These are phyloP conservation scores for Rhingia rostrata DNA, from an alignment of 2,888 invertebrate genomes.

Conservation along the genomic window DNA sequence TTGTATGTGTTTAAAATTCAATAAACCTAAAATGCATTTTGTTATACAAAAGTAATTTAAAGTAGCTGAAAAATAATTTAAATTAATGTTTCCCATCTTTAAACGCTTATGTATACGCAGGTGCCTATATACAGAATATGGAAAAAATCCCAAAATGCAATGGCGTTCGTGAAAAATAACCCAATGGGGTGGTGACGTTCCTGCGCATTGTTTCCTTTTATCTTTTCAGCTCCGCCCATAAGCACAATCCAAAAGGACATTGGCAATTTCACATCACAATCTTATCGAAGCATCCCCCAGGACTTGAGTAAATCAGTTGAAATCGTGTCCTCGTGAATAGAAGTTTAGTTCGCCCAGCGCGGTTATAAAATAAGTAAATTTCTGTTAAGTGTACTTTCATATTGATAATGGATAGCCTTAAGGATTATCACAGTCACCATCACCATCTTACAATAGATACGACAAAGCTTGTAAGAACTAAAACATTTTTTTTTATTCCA, in stretches of 20 bases:
- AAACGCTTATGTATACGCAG: slow-evolving; percentile 19
- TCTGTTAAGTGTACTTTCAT: background rate
- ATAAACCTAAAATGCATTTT: slow-evolving; percentile 18
- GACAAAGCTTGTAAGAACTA: slow-evolving; percentile 78
- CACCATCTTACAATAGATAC: slow-evolving; percentile 77
- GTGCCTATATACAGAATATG: slow-evolving; percentile 9
- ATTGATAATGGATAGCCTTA: slow-evolving; percentile 61
- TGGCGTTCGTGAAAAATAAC: slow-evolving; percentile 47
- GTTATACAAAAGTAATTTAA: slow-evolving; percentile 51
- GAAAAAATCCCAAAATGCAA: slow-evolving; percentile 51
- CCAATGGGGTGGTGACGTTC: slow-evolving; percentile 75
- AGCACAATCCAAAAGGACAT: slow-evolving; percentile 36
- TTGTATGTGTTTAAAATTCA: background rate
- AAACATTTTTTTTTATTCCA: slow-evolving; percentile 25
- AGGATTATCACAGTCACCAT: slow-evolving; percentile 70
- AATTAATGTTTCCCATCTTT: slow-evolving; percentile 60
- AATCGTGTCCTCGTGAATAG: slow-evolving; percentile 52
- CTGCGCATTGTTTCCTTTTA: slow-evolving; percentile 75
- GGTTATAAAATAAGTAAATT: slow-evolving; percentile 24
- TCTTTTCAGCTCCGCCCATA: slow-evolving; percentile 56
- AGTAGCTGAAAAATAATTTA: slow-evolving; percentile 55
- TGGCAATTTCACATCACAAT: slow-evolving; percentile 43
- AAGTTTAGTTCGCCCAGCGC: slow-evolving; percentile 37
- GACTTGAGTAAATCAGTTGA: slow-evolving; percentile 55
- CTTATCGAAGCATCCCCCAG: slow-evolving; percentile 69